Evolutionary conservation across 2,888 invertebrate genomes (phyloP).

Genomic region (Erebia palarica): DNA sequence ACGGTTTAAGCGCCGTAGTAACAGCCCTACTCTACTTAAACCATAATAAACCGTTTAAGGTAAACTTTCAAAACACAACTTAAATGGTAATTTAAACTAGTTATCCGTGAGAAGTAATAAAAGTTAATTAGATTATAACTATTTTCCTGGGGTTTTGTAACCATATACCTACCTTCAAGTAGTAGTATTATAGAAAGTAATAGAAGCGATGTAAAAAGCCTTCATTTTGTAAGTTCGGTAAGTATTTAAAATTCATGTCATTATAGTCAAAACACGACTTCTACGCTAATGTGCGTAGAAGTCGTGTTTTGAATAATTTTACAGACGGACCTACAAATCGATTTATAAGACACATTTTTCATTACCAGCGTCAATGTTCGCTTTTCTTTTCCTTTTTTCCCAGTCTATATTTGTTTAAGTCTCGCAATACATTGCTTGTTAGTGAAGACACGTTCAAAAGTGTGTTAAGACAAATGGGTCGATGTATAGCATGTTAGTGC

Average conservation of each 20-base stretch:
- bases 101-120: slow-evolving; percentile 4
- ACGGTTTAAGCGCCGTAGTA: background rate
- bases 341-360: slow-evolving; percentile 6
- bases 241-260: too few relatives aligned
- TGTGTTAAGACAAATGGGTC: slow-evolving; percentile 9
- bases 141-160: slow-evolving; percentile 4
- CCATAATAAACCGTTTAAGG: slow-evolving; percentile 13
- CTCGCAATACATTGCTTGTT: slow-evolving; percentile 11
- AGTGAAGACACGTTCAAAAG: background rate
- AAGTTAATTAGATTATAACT: slow-evolving; percentile 1
- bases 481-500: slow-evolving; percentile 18
- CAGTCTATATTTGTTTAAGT: slow-evolving; percentile 10
- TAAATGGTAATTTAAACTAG: slow-evolving; percentile 21
- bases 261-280: background rate
- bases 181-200: background rate
- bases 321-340: slow-evolving; percentile 18
- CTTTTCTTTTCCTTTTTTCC: slow-evolving; percentile 20
- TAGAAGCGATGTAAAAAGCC: background rate
- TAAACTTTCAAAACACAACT: slow-evolving; percentile 24
- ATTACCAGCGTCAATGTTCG: slow-evolving; percentile 22
- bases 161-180: background rate
- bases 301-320: slow-evolving; percentile 16
- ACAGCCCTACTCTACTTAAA: background rate
- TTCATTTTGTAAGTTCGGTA: too few relatives aligned
- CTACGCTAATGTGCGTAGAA: too few relatives aligned